These are phyloP conservation scores for Nipponia nippon DNA, from an alignment of 2,113 vertebrate species.

Conservation along the genomic window DNA sequence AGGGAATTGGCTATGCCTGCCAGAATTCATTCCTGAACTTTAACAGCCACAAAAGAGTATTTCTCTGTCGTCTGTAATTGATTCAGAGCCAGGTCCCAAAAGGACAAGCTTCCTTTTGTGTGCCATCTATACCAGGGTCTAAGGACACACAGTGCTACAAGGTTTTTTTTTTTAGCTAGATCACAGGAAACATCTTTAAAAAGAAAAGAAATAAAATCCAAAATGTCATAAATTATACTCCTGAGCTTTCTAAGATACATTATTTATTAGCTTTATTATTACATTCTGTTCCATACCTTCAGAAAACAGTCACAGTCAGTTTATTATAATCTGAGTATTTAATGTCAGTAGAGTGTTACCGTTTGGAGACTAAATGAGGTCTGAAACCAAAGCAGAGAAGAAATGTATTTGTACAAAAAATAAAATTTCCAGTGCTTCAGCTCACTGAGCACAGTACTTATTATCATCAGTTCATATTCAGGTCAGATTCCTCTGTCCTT, in stretches of 20 bases:
- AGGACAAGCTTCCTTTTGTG: slow-evolving; percentile 80
- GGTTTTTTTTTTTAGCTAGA: slow-evolving; percentile 25
- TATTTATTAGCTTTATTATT: slow-evolving; percentile 46
- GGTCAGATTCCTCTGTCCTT: slow-evolving; percentile 14
- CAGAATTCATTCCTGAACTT: slow-evolving; percentile 80
- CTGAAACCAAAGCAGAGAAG: slow-evolving; percentile 8
- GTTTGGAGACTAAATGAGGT: slow-evolving; percentile 38
- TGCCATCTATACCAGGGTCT: slow-evolving; percentile 52
- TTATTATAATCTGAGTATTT: slow-evolving; percentile 27
- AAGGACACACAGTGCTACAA: slow-evolving; percentile 54
- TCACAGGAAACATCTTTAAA: slow-evolving; percentile 52
- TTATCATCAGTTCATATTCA: slow-evolving; percentile 55
- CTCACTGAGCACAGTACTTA: slow-evolving; percentile 23
- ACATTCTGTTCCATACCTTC: neutral
- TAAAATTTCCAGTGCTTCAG: neutral
- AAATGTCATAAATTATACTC: slow-evolving; percentile 10
- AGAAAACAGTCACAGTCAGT: neutral
- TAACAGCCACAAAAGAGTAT: slow-evolving; percentile 77
- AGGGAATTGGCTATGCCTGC: slow-evolving; percentile 72
- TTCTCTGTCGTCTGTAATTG: slow-evolving; percentile 76
- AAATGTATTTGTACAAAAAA: slow-evolving; percentile 18
- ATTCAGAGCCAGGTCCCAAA: slow-evolving; percentile 73
- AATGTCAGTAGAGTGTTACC: slow-evolving; percentile 6
- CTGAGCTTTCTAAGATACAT: neutral
- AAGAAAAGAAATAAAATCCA: neutral